Conservation (phyloP, 2,113 vertebrate species). For the Ceratotherium simum region DNA sequence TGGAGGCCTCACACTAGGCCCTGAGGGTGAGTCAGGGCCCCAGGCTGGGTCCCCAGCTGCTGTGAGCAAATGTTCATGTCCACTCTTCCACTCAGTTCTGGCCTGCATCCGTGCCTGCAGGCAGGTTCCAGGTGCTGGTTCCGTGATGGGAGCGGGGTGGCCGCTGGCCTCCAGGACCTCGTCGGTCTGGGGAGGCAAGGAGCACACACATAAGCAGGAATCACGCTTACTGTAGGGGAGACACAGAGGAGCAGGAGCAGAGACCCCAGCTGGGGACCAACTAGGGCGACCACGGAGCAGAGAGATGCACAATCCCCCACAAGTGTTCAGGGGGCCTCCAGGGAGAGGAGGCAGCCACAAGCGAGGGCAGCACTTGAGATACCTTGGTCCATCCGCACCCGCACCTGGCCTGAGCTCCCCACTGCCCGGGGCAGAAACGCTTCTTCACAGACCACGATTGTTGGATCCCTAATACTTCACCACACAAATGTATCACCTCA, state of each 20-base stretch:
- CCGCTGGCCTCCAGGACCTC: neutral
- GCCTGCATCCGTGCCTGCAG: fast-evolving
- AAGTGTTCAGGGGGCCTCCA: neutral
- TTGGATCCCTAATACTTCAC: neutral
- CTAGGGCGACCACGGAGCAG: neutral
- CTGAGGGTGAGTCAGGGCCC: fast-evolving
- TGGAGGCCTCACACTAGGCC: neutral
- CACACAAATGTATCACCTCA: neutral
- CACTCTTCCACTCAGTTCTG: fast-evolving
- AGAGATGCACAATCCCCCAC: fast-evolving
- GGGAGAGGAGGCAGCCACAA: fast-evolving
- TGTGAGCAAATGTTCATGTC: neutral
- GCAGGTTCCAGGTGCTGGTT: too few species aligned
- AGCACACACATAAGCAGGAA: neutral
- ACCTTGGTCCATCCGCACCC: fast-evolving
- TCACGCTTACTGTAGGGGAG: fast-evolving
- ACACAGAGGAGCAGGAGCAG: fast-evolving
- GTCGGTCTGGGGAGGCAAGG: neutral
- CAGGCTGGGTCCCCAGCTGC: neutral
- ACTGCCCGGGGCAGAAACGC: too few species aligned
- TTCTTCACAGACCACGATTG: too few species aligned
- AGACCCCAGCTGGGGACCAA: fast-evolving
- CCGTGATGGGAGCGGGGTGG: neutral
- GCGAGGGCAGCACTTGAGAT: neutral
- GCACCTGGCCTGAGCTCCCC: too few species aligned